Evolutionary conservation across 2,888 invertebrate genomes (phyloP), one percentile per base, ranked within the genome.

Genomic region (Drosophila stalkeri): DNA sequence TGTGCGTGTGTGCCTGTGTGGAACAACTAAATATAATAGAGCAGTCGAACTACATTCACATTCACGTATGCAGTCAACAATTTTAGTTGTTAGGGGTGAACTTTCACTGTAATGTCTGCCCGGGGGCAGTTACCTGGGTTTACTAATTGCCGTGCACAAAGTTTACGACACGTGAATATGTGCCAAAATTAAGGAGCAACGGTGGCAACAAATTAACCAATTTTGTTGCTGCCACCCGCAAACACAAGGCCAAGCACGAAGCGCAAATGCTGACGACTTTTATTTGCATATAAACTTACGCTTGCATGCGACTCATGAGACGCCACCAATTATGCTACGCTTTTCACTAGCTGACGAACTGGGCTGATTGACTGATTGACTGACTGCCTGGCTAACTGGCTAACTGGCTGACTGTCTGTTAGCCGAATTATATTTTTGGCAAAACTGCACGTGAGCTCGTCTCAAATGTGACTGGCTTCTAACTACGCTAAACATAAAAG

Each of bases 291-390:
- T 41, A 56, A 72, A 91, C 92, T 91, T 80, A 91, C 92, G 85
- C 80, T 83, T 92, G 90, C 79, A 92, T 86, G 82, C 91, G 91
- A 72, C 82, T 86, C 91, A 91, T 91, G 70, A 46, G 86, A 72
- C 83, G 80, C 82, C 89, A 64, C 12, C 49, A 74, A 65, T 69
- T 90, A 89, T 89, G 90, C 81, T 84, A 70, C 56, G 65, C 39
- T 55, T 55, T 54, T 16, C 12, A 47, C 62, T 51, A 11, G 5
- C 27, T 55, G 39, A 44, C 64, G 52, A n/a, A 12, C 27, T 54
- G n/a, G n/a, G n/a, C n/a, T n/a, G n/a, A n/a, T n/a, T n/a, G 37
- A 16, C 41, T 14, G 68, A 43, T 33, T 55, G n/a, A 12, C 52
- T 52, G 37, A 18, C 31, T 14, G 66, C 35, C 43, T 72, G 39